Percentiles rank a stretch among this genome's conserved stretches.
phyloP scores from a whole-genome alignment of 2,888 invertebrate genomes.

The Endotricha flammealis region DNA sequence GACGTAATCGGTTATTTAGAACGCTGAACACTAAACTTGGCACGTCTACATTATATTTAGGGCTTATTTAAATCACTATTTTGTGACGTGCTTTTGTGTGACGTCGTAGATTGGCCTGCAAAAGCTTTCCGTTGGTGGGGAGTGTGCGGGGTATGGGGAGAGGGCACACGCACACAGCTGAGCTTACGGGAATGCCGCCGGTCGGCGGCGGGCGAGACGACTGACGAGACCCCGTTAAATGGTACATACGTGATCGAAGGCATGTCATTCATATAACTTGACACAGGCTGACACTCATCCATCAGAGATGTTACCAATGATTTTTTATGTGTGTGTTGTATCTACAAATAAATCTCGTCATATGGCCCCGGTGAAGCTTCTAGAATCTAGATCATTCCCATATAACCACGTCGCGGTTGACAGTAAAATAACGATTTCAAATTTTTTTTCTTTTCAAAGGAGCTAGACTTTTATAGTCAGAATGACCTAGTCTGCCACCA shows the following conservation, averaged over 20 bases:
- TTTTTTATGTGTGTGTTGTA: no score
- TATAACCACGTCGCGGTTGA: no score
- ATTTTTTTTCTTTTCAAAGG: no score
- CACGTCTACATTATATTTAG: constrained; percentile 25
- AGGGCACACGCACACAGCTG: constrained; percentile 14
- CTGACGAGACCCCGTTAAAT: constrained; percentile 26
- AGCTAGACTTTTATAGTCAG: no score
- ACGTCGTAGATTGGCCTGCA: constrained; percentile 30
- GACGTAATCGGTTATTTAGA: constrained; percentile 10
- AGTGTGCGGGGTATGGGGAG: constrained; percentile 31
- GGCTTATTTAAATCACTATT: constrained; percentile 24
- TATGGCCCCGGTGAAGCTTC: background rate
- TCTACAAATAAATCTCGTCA: no score
- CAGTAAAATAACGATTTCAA: no score
- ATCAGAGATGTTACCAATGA: no score
- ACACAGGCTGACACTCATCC: no score
- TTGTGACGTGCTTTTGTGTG: constrained; percentile 19
- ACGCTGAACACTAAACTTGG: constrained; percentile 23
- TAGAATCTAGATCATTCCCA: background rate
- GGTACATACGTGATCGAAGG: constrained; percentile 43
- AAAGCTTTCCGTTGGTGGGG: constrained; percentile 36
- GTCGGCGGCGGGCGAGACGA: constrained; percentile 15
- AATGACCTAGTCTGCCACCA: no score
- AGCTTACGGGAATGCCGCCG: constrained; percentile 42
- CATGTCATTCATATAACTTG: constrained; percentile 36